Percentiles rank a stretch among this genome's conserved stretches.
Conservation (phyloP, 2,888 invertebrate genomes). For the Tiliacea aurago region DNA sequence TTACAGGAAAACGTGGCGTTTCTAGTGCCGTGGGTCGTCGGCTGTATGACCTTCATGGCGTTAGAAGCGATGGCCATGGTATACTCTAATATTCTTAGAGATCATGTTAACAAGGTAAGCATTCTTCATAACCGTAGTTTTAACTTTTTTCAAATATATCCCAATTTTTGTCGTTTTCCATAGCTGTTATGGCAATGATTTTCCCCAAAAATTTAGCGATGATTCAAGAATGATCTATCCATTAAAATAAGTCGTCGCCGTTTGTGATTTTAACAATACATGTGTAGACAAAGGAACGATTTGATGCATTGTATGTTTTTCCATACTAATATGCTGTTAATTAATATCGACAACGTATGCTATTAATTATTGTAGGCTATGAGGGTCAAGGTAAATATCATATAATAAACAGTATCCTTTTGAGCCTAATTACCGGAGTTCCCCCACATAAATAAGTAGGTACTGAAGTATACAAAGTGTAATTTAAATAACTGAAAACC, state of each 20-base stretch:
- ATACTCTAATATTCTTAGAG: constrained; percentile 95
- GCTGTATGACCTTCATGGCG: constrained; percentile 95
- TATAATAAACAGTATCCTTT: not conserved
- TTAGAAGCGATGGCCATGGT: constrained; percentile 95
- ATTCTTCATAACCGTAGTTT: not conserved
- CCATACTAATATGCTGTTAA: not conserved
- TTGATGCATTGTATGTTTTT: not conserved
- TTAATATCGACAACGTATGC: not conserved
- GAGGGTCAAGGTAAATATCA: not conserved
- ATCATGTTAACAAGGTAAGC: constrained; percentile 95
- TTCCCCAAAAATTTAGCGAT: not conserved
- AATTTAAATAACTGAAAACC: too few species aligned
- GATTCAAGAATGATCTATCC: not conserved
- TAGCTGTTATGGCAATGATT: not conserved
- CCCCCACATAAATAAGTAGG: constrained; percentile 5
- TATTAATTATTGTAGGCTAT: not conserved
- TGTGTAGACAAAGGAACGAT: not conserved
- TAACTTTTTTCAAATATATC: not conserved
- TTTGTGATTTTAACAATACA: not conserved
- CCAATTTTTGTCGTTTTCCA: not conserved
- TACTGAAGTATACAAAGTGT: too few species aligned
- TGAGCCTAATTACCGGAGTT: not conserved
- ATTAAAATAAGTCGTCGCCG: not conserved
- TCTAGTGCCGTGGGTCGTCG: constrained; percentile 95
- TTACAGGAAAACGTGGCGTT: constrained; percentile 94